These are phyloP conservation scores for Clunio marinus DNA, from an alignment of 2,888 invertebrate genomes.

Conservation along the genomic window DNA sequence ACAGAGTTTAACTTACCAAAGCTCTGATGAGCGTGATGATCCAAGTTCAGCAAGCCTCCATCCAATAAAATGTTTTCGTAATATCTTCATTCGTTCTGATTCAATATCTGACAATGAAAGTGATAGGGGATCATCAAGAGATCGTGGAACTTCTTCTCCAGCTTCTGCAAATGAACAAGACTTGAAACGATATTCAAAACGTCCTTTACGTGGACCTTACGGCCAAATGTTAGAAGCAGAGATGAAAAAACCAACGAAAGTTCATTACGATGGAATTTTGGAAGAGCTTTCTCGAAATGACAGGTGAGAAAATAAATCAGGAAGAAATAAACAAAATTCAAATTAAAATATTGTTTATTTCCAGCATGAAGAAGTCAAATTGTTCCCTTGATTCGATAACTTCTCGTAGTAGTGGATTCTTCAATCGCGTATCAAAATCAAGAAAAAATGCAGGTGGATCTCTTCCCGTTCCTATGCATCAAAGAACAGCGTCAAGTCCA, in stretches of 20 bases:
- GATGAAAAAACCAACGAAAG: conserved; percentile 66
- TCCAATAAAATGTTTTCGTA: conserved; percentile 41
- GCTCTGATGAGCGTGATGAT: conserved; percentile 71
- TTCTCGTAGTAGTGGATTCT: neutral
- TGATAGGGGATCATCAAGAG: conserved; percentile 57
- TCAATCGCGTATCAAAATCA: conserved; percentile 40
- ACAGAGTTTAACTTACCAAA: conserved; percentile 62
- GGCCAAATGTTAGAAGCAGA: conserved; percentile 77
- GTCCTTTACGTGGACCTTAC: conserved; percentile 70
- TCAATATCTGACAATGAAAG: conserved; percentile 72
- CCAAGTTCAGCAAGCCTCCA: conserved; percentile 50
- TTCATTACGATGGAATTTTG: conserved; percentile 57
- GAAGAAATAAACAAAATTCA: too few species aligned
- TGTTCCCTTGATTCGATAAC: conserved; percentile 15
- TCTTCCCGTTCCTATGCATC: conserved; percentile 49
- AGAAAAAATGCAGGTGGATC: conserved; percentile 47
- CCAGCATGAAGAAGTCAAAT: conserved; percentile 26
- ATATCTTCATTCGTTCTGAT: conserved; percentile 55
- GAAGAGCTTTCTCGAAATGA: conserved; percentile 49
- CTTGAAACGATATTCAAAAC: conserved; percentile 66
- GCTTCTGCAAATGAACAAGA: conserved; percentile 55
- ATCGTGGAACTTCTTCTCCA: conserved; percentile 57
- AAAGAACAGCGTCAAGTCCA: conserved; percentile 51
- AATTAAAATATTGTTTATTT: too few species aligned
- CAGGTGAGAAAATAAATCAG: conserved; percentile 44